Conservation (phyloP, 2,888 invertebrate species). For the Cataglyphis livida region DNA sequence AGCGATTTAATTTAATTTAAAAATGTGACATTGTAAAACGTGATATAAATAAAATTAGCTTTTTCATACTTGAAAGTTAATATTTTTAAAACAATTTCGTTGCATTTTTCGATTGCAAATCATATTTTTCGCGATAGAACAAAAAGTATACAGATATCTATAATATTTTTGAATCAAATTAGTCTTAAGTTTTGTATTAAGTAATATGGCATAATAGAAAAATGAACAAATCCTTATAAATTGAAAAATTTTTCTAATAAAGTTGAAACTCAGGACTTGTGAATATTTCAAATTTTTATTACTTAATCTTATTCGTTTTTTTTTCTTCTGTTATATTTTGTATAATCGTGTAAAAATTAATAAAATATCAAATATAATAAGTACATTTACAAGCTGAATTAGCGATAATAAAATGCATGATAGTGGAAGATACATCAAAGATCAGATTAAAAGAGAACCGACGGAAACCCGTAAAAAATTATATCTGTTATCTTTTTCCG, state of each 20-base stretch:
- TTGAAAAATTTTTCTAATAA: neutral
- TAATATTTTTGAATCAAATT: neutral
- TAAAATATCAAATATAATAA: neutral
- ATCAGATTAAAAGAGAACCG: neutral
- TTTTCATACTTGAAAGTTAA: neutral
- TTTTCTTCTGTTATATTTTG: neutral
- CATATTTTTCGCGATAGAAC: neutral
- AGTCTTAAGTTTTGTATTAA: neutral
- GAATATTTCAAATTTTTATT: conserved; percentile 1
- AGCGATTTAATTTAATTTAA: conserved; percentile 22
- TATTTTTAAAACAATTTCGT: neutral
- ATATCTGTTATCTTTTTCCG: conserved; percentile 6
- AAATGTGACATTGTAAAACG: neutral
- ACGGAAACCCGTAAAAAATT: conserved; percentile 28
- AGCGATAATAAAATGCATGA: neutral
- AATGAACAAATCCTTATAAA: neutral
- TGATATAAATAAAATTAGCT: neutral
- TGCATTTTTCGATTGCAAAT: neutral
- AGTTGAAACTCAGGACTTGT: neutral
- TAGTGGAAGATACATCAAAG: neutral
- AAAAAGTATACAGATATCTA: neutral
- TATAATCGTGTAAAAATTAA: neutral
- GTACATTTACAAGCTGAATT: neutral
- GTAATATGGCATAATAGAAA: neutral
- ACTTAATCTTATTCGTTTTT: neutral